Percentiles rank a stretch among this genome's conserved stretches.
Conservation (phyloP, 2,113 vertebrate species). For the Phocoena phocoena region DNA sequence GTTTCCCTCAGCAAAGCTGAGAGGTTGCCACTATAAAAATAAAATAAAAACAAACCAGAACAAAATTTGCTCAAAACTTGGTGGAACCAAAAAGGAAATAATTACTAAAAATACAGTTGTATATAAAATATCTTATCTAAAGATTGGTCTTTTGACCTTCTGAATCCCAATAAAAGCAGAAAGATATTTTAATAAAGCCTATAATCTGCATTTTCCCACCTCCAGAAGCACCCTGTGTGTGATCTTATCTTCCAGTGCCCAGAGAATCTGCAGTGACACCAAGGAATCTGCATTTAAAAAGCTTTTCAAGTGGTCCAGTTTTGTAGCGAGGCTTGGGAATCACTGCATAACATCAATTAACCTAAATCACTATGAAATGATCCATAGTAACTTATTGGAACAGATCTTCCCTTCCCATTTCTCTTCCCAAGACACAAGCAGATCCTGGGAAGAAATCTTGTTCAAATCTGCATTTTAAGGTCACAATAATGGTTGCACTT, state of each 20-base stretch:
- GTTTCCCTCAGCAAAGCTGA: neutral
- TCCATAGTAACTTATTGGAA: neutral
- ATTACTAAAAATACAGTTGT: neutral
- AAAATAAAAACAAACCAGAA: constrained; percentile 1
- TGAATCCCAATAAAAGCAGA: neutral
- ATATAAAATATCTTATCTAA: neutral
- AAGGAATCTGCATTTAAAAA: constrained; percentile 21
- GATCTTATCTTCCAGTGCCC: neutral
- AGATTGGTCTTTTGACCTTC: neutral
- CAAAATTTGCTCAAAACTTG: neutral
- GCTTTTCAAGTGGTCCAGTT: neutral
- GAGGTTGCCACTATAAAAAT: neutral
- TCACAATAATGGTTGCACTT: neutral
- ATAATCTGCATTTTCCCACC: neutral
- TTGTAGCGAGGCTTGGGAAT: neutral
- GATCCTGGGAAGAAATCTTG: neutral
- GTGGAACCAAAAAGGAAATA: neutral
- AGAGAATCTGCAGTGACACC: neutral
- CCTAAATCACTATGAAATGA: neutral
- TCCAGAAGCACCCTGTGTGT: neutral
- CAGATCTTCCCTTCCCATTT: neutral
- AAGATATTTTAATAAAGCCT: neutral
- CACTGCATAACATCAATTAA: neutral
- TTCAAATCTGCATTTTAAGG: neutral
- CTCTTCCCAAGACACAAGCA: neutral